A percentile compares a stretch with the other conserved stretches of the same genome.
Evolutionary conservation across 2,797 vertebrate species (phyloP).

Genomic region (Argentina silus): DNA sequence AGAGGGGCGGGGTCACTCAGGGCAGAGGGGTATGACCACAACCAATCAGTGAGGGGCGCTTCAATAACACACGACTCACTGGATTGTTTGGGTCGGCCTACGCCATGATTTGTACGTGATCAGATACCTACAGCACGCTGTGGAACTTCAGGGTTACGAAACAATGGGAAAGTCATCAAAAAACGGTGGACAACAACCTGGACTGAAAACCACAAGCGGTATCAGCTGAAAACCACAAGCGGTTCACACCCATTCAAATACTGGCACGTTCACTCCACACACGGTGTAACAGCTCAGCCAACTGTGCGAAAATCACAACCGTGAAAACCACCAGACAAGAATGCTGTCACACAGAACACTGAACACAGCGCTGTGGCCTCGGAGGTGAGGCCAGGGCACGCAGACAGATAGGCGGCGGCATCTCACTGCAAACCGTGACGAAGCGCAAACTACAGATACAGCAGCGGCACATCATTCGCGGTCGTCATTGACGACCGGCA

Average conservation of each 20-base stretch:
- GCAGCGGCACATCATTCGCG: background rate
- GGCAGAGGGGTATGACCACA: background rate
- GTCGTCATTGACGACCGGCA: background rate
- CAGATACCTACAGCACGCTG: no score
- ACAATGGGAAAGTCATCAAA: no score
- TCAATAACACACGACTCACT: no score
- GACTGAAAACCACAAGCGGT: background rate
- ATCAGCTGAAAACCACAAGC: background rate
- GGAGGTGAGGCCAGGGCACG: background rate
- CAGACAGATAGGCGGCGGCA: background rate
- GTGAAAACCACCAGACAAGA: constrained; percentile 5
- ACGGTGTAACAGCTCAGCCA: constrained; percentile 1
- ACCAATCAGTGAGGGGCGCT: no score
- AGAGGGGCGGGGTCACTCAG: background rate
- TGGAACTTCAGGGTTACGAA: no score
- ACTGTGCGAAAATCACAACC: background rate
- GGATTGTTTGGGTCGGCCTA: no score
- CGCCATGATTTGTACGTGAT: no score
- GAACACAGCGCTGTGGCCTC: background rate
- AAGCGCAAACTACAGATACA: background rate
- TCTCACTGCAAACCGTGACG: constrained; percentile 6
- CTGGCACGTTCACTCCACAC: background rate
- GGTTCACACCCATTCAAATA: background rate
- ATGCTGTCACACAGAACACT: background rate
- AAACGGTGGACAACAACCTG: background rate